Percentiles rank a stretch among this genome's conserved stretches.
phyloP scores from a whole-genome alignment of 2,113 vertebrate species.

The Pseudorhombus dupliciocellatus region DNA sequence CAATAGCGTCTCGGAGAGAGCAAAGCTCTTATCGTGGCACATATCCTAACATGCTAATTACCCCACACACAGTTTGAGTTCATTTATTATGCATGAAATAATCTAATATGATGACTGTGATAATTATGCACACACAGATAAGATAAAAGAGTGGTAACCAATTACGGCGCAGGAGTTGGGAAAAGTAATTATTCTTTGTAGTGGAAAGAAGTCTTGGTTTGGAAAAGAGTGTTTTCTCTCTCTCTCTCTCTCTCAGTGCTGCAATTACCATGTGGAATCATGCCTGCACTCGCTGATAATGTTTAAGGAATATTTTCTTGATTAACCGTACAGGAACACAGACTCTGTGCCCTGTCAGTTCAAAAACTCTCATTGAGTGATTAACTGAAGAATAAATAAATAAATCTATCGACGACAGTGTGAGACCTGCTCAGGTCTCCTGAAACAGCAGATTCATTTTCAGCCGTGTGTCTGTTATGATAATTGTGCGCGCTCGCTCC shows the following conservation, averaged over 20 bases:
- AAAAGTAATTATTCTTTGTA: constrained; percentile 81
- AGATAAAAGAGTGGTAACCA: constrained; percentile 81
- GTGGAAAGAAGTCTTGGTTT: constrained; percentile 64
- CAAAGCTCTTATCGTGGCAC: constrained; percentile 61
- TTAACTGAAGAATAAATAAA: constrained; percentile 12
- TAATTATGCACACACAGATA: constrained; percentile 79
- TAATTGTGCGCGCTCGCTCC: constrained; percentile 14
- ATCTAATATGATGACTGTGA: constrained; percentile 81
- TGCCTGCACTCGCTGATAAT: constrained; percentile 39
- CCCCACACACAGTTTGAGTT: constrained; percentile 76
- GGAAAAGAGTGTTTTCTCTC: constrained; percentile 32
- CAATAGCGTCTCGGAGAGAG: constrained; percentile 52
- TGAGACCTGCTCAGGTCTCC: background rate
- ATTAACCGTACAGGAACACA: constrained; percentile 18
- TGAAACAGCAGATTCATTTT: constrained; percentile 19
- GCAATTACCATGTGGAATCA: constrained; percentile 61
- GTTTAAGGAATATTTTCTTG: constrained; percentile 31
- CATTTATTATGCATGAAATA: constrained; percentile 82
- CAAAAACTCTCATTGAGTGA: background rate
- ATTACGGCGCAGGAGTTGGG: constrained; percentile 72
- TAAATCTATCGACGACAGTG: background rate
- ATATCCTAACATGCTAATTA: constrained; percentile 79
- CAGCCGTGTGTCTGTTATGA: constrained; percentile 42
- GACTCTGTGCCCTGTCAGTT: constrained; percentile 18
- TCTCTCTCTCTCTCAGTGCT: constrained; percentile 16